These are phyloP conservation scores for Oenanthe melanoleuca DNA, from an alignment of 2,113 vertebrate genomes.

Conservation along the genomic window DNA sequence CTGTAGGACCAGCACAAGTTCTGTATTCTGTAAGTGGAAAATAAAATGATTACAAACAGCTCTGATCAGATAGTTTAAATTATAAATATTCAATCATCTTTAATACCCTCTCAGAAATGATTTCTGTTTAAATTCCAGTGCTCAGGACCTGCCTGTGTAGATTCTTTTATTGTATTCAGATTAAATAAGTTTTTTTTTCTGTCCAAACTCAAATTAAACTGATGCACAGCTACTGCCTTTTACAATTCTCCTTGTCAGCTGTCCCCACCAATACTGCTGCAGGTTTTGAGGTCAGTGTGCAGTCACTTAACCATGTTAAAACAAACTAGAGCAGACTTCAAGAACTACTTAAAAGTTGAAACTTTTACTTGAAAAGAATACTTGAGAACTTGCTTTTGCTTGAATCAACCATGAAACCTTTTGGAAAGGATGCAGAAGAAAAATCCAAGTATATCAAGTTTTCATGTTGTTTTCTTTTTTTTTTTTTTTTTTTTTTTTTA, in stretches of 20 bases:
- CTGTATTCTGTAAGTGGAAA: background rate
- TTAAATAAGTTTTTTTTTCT: background rate
- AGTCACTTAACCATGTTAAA: background rate
- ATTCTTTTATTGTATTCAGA: background rate
- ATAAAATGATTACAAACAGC: background rate
- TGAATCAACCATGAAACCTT: background rate
- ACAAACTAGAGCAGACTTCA: background rate
- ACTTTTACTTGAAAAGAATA: background rate
- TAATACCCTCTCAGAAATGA: background rate
- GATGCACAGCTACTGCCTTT: background rate
- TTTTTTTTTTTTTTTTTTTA: background rate
- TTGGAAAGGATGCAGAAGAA: background rate
- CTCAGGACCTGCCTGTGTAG: background rate
- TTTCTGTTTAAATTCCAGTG: background rate
- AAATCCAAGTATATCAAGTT: background rate
- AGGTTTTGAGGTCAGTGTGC: background rate
- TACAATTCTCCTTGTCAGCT: background rate
- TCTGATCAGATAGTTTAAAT: background rate
- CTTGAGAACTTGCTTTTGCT: background rate
- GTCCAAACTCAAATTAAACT: background rate
- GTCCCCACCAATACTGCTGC: background rate
- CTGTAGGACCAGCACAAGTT: background rate
- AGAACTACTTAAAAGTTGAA: background rate
- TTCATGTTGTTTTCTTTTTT: background rate
- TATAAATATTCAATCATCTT: background rate